A percentile compares a stretch with the other conserved stretches of the same genome.
Conservation (phyloP, 2,888 invertebrate species). For the Ennomos erosarius region DNA sequence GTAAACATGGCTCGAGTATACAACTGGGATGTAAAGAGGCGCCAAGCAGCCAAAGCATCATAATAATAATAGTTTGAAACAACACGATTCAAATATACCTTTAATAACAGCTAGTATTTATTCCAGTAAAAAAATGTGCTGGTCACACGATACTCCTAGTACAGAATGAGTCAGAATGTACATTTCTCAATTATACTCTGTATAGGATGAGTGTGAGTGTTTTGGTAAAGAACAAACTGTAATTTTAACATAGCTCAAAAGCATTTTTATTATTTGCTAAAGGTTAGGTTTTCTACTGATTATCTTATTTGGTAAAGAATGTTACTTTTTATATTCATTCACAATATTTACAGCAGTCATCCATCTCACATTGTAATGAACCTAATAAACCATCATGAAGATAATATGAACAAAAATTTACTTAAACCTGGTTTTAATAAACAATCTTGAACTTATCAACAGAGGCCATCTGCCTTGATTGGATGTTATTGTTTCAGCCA, state of each 20-base stretch:
- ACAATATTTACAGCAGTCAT: conserved; percentile 3
- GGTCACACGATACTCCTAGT: conserved; percentile 5
- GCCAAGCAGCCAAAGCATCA: conserved; percentile 88
- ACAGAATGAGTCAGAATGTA: conserved; percentile 10
- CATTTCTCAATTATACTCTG: not conserved
- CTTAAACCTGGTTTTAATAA: no score
- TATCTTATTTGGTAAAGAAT: not conserved
- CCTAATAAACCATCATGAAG: not conserved
- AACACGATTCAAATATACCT: not conserved
- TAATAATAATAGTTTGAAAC: conserved; percentile 27
- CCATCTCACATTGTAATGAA: conserved; percentile 1
- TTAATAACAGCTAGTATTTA: conserved; percentile 9
- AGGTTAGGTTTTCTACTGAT: not conserved
- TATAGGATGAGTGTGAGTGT: conserved; percentile 4
- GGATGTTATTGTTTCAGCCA: no score
- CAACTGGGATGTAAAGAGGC: conserved; percentile 98
- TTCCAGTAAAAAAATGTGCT: conserved; percentile 11
- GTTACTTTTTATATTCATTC: not conserved
- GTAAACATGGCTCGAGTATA: conserved; percentile 99
- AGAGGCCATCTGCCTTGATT: no score
- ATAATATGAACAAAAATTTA: no score
- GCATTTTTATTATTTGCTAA: conserved; percentile 14
- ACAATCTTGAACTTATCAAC: no score
- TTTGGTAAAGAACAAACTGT: conserved; percentile 16
- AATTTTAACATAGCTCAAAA: conserved; percentile 3